Percentiles rank a stretch among this genome's conserved stretches.
phyloP scores from a whole-genome alignment of 2,797 vertebrate species.

The Cossypha dichroa region DNA sequence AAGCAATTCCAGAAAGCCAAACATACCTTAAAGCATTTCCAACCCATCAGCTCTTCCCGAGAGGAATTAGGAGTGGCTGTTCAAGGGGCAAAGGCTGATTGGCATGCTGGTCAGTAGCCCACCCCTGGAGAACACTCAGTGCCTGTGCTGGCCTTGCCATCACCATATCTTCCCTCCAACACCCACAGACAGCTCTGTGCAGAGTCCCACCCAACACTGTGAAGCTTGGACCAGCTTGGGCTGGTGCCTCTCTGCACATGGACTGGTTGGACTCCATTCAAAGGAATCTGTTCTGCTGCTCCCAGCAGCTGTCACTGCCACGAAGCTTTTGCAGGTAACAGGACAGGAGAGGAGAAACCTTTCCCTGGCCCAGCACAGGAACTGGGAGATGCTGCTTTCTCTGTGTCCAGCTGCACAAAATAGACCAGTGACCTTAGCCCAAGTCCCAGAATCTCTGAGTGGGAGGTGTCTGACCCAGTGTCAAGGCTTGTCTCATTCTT shows the following conservation, averaged over 20 bases:
- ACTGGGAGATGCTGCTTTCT: not conserved
- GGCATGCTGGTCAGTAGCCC: not conserved
- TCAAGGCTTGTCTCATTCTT: not conserved
- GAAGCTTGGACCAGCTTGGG: not conserved
- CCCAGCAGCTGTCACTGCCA: not conserved
- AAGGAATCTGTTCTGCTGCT: not conserved
- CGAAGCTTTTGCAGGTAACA: not conserved
- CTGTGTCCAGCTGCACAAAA: not conserved
- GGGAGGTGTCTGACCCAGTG: not conserved
- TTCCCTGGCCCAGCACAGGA: not conserved
- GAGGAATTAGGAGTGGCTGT: not conserved
- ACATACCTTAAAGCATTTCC: not conserved
- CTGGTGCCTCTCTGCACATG: not conserved
- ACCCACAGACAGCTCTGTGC: not conserved
- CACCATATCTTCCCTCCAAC: not conserved
- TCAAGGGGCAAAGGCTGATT: not conserved
- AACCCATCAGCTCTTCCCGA: not conserved
- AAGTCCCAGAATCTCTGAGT: not conserved
- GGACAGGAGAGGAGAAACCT: not conserved
- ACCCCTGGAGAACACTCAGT: accelerated
- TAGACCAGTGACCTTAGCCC: not conserved
- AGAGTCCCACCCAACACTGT: not conserved
- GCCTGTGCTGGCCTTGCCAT: accelerated
- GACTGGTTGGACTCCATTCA: not conserved
- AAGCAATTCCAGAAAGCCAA: constrained; percentile 38